Evolutionary conservation across 2,797 vertebrate species (phyloP).

Genomic region (Phataginus tricuspis): DNA sequence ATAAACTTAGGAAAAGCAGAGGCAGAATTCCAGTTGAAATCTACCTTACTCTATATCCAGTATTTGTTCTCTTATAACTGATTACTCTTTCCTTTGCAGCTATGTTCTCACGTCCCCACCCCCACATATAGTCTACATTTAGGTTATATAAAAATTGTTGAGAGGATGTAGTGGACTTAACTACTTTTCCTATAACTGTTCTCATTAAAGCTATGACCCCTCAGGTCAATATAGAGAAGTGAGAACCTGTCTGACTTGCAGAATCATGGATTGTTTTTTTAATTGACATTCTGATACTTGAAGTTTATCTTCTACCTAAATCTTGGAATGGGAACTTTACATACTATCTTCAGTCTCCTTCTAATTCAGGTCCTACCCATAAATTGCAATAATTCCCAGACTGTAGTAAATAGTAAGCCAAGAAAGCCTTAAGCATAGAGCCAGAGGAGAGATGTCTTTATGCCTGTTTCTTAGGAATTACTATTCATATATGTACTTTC

Average conservation of each 20-base stretch:
- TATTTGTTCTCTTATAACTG: neutral
- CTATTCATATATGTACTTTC: neutral
- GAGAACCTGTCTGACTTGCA: neutral
- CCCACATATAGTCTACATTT: neutral
- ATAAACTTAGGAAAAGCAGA: neutral
- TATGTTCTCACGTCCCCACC: neutral
- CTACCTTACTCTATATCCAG: neutral
- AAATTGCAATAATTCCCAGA: neutral
- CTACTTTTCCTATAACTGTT: neutral
- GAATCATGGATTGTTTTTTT: neutral
- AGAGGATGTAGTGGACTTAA: neutral
- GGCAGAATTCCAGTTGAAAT: neutral
- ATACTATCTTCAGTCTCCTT: neutral
- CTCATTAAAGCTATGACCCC: neutral
- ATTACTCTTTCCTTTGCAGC: neutral
- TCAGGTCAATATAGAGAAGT: neutral
- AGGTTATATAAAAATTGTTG: neutral
- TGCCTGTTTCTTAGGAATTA: neutral
- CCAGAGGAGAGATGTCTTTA: accelerated
- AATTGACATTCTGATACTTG: neutral
- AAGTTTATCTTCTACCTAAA: neutral
- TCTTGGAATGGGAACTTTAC: neutral
- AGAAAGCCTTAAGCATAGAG: neutral
- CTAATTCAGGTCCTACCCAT: neutral
- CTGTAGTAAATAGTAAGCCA: neutral